Base-by-base conservation (phyloP, 2,888 invertebrate genomes). In the Helobdella robusta region DNA sequence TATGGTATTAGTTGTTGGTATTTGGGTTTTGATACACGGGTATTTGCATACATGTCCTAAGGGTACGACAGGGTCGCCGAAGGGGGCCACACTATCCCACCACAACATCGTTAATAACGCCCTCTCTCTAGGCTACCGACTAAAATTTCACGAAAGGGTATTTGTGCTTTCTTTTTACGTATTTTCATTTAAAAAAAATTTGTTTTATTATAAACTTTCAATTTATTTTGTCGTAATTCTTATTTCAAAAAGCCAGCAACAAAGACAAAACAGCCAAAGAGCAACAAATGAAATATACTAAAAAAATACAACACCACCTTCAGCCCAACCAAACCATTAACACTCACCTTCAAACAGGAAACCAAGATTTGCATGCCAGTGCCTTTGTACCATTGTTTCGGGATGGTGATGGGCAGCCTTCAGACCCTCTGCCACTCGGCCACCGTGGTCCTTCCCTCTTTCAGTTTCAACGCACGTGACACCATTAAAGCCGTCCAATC, bases 351-450 rank as follows among this genome's bases (percentile, higher is more conserved):
- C n/a, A 40, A 11, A 11, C 71, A 78, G 77, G 73, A 72, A 3
- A 68, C 75, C 2, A 66, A 73, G 8, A 73, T 80, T 15, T 82
- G 82, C 70, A 66, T 80, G 1, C 86, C 87, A 73, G 86, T 88
- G 23, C 90, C 90, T 0, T 81, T 89, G 30, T 91, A 89, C 76
- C 91, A 92, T 77, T 88, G 86, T 40, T 90, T 85, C 75, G 91
- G 89, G 0, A 84, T 86, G 67, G 83, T 86, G 1, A 79, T 85
- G 54, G 85, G 85, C 0, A 81, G 85, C 28, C 72, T 87, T 35
- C 80, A 82, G 0, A 82, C 81, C 6, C 74, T 88, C 30, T 81
- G 84, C 34, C 81, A 83, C 73, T 78, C 78, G 18, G 73, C 78
- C 18, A 77, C 77, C 0, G 72, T 75, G 64, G 79, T 83, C 8